Conservation (phyloP, 2,797 vertebrate species). For the Etheostoma nigrum region DNA sequence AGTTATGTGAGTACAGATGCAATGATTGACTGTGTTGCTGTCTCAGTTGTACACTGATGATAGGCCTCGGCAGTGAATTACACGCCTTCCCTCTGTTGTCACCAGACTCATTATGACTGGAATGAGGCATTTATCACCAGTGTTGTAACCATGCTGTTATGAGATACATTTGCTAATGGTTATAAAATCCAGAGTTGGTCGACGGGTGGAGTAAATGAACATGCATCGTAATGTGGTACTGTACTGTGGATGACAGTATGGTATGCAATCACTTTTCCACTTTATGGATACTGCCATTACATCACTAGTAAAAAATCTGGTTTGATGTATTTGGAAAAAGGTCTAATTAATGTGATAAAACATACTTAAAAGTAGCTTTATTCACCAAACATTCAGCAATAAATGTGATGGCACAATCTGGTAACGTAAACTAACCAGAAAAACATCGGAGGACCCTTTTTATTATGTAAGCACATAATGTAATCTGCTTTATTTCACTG, state of each 20-base stretch:
- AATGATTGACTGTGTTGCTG: conserved; percentile 36
- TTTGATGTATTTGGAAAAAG: neutral
- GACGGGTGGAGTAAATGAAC: neutral
- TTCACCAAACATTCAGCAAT: neutral
- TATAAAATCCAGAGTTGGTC: conserved; percentile 9
- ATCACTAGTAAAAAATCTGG: neutral
- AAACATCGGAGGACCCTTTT: too few species aligned
- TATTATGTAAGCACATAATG: too few species aligned
- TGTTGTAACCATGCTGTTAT: conserved; percentile 25
- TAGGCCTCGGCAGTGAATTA: conserved; percentile 42
- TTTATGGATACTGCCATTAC: neutral
- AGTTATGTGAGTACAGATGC: conserved; percentile 1
- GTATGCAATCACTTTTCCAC: neutral
- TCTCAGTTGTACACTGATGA: conserved; percentile 44
- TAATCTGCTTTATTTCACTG: too few species aligned
- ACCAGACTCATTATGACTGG: conserved; percentile 45
- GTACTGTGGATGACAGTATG: neutral
- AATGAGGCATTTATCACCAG: conserved; percentile 53
- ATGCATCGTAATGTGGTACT: neutral
- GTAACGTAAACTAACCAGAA: too few species aligned
- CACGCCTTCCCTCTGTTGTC: conserved; percentile 38
- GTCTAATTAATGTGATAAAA: neutral
- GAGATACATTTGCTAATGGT: conserved; percentile 26
- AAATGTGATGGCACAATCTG: neutral
- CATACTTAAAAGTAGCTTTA: neutral